Evolutionary conservation across 2,888 invertebrate species (phyloP).

Genomic region (Galeopsomyia nigrocyanea): DNA sequence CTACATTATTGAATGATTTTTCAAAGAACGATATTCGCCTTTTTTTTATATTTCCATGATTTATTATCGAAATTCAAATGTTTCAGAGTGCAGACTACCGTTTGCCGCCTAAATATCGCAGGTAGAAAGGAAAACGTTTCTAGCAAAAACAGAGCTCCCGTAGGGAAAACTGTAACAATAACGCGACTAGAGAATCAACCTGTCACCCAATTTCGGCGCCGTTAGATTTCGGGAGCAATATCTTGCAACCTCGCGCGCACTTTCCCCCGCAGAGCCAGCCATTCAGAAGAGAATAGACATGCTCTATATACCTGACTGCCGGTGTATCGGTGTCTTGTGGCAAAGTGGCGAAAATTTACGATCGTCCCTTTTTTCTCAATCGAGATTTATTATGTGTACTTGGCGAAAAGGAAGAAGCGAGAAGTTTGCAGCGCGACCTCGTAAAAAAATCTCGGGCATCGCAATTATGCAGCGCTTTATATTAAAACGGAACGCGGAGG

Average conservation of each 20-base stretch:
- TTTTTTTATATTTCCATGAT: no score
- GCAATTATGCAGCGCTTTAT: constrained; percentile 26
- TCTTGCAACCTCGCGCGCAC: not conserved
- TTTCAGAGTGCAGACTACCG: no score
- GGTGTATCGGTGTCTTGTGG: constrained; percentile 17
- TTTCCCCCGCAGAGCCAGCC: constrained; percentile 5
- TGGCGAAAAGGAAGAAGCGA: no score
- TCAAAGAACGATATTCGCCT: no score
- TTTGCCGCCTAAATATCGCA: no score
- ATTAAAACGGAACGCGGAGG: not conserved
- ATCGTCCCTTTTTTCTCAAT: constrained; percentile 8
- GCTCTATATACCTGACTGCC: constrained; percentile 62
- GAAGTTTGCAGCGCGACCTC: no score
- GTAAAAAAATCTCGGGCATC: not conserved
- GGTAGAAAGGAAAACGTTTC: no score
- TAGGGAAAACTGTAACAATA: no score
- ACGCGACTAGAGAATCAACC: not conserved
- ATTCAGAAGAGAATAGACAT: not conserved
- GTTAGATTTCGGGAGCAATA: constrained; percentile 1
- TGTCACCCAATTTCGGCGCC: not conserved
- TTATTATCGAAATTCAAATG: no score
- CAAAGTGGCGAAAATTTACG: constrained; percentile 48
- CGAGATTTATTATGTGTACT: constrained; percentile 18
- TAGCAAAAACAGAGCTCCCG: no score
- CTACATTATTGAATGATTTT: no score